A percentile compares a stretch with the other conserved stretches of the same genome.
Conservation (phyloP, 2,888 invertebrate species). For the Tipula lateralis region DNA sequence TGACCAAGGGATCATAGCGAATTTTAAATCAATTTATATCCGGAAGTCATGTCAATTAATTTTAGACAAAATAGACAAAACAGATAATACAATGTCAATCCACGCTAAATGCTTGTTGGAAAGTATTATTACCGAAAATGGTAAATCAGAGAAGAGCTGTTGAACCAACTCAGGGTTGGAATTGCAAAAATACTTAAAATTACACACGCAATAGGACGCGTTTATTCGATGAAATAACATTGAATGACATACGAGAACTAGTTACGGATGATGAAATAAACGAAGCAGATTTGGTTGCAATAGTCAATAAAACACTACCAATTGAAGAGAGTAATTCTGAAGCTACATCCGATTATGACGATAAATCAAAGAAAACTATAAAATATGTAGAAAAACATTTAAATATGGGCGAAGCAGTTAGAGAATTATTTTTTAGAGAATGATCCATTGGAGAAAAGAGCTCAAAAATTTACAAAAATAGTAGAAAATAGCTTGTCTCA, state of each 20-base stretch:
- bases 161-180: too few species aligned
- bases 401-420: neutral
- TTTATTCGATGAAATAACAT: too few species aligned
- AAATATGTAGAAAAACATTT: neutral
- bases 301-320: neutral
- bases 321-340: neutral
- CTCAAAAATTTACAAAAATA: too few species aligned
- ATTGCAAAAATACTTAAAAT: too few species aligned
- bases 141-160: too few species aligned
- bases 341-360: neutral
- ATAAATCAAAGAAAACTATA: neutral
- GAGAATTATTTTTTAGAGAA: neutral
- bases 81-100: neutral
- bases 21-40: neutral
- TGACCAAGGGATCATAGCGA: neutral
- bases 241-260: too few species aligned
- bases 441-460: neutral
- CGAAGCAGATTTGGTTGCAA: too few species aligned
- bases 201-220: too few species aligned
- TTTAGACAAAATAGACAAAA: neutral
- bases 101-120: too few species aligned
- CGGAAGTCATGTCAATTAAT: neutral
- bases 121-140: neutral
- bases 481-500: too few species aligned
- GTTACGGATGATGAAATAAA: neutral